A percentile compares a stretch with the other conserved stretches of the same genome.
phyloP scores from a whole-genome alignment of 2,797 vertebrate species.

The Serranus cabrilla region DNA sequence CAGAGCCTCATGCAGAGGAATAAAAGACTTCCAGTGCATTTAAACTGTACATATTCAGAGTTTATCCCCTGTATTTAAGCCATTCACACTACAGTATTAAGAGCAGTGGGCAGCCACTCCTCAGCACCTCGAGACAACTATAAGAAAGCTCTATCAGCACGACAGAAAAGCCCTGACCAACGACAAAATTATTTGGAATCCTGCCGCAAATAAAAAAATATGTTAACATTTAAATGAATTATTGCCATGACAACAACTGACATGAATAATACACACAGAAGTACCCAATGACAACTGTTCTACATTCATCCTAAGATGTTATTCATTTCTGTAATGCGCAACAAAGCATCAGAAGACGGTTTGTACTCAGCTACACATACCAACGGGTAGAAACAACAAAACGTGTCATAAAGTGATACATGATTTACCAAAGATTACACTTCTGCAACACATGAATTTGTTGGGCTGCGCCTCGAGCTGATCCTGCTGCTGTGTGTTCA shows the following conservation, averaged over 20 bases:
- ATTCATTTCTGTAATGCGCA: background rate
- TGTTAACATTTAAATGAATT: background rate
- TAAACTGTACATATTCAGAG: background rate
- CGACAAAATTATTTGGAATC: background rate
- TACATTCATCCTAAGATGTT: background rate
- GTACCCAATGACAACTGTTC: background rate
- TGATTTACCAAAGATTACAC: constrained; percentile 10
- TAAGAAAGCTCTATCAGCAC: background rate
- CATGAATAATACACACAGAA: background rate
- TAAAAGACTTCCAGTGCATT: background rate
- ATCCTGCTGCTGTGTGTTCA: constrained; percentile 13
- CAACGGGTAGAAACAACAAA: background rate
- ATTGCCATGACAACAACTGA: constrained; percentile 14
- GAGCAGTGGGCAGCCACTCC: background rate
- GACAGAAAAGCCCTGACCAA: background rate
- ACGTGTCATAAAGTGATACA: background rate
- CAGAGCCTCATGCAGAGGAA: background rate
- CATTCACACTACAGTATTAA: background rate
- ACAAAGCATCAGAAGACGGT: background rate
- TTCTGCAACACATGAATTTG: constrained; percentile 15
- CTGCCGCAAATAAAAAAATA: constrained; percentile 1
- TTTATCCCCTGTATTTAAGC: background rate
- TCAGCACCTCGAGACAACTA: background rate
- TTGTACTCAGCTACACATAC: background rate
- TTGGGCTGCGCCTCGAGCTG: constrained; percentile 13